Percentiles rank a stretch among this genome's conserved stretches.
Conservation (phyloP, 2,113 vertebrate species). For the Camelus dromedarius region DNA sequence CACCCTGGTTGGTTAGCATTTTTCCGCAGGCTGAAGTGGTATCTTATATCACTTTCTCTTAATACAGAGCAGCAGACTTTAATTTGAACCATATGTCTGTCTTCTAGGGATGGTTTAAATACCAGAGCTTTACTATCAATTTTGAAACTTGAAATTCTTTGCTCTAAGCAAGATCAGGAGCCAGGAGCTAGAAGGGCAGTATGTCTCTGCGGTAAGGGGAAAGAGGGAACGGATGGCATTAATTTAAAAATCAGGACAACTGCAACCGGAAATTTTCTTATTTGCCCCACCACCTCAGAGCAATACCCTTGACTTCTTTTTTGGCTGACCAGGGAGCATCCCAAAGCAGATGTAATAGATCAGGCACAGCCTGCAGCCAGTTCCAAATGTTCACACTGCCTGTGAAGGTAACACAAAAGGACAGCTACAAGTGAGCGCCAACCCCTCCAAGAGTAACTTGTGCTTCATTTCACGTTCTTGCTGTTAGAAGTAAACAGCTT, state of each 20-base stretch:
- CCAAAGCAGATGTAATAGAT: slow-evolving; percentile 53
- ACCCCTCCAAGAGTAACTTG: background rate
- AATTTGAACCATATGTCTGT: slow-evolving; percentile 72
- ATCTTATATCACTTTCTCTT: slow-evolving; percentile 41
- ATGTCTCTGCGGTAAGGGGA: background rate
- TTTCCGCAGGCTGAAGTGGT: slow-evolving; percentile 59
- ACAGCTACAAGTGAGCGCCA: background rate
- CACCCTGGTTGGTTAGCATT: slow-evolving; percentile 40
- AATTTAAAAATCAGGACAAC: slow-evolving; percentile 44
- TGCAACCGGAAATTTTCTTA: slow-evolving; percentile 27
- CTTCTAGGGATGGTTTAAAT: slow-evolving; percentile 57
- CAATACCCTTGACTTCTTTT: slow-evolving; percentile 9
- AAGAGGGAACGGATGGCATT: background rate
- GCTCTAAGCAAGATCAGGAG: slow-evolving; percentile 33
- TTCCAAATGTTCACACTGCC: background rate
- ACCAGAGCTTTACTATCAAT: slow-evolving; percentile 50
- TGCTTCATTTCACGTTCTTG: background rate
- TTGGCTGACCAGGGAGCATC: slow-evolving; percentile 48
- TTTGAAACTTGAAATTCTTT: slow-evolving; percentile 64
- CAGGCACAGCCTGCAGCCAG: background rate
- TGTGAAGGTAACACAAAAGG: background rate
- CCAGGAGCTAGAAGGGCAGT: background rate
- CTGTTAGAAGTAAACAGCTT: background rate
- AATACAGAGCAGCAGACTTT: slow-evolving; percentile 52
- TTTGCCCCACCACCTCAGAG: slow-evolving; percentile 38